A percentile compares a stretch with the other conserved stretches of the same genome.
These are phyloP conservation scores for Acleris sparsana DNA, from an alignment of 2,888 invertebrate genomes.

Conservation along the genomic window DNA sequence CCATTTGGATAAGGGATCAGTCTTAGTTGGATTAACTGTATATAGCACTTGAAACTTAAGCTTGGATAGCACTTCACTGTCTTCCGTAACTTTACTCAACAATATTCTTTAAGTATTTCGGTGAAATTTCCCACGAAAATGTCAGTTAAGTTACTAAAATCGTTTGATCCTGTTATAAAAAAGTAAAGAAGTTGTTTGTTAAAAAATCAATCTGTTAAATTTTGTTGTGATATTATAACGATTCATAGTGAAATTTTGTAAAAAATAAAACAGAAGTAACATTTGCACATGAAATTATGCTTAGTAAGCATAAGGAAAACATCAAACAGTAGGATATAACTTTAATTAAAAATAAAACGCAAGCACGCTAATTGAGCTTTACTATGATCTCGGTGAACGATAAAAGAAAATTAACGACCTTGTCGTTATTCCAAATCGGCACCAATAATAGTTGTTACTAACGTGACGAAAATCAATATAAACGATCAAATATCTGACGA, in stretches of 20 bases:
- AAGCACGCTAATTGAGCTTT: background rate
- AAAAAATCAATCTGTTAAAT: background rate
- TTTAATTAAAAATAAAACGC: background rate
- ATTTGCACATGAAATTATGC: conserved; percentile 8
- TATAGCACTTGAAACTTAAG: conserved; percentile 23
- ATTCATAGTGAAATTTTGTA: background rate
- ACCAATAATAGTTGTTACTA: conserved; percentile 47
- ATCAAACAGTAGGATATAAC: background rate
- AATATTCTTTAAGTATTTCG: conserved; percentile 18
- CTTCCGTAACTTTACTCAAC: conserved; percentile 21
- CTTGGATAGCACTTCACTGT: conserved; percentile 21
- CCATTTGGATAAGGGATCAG: conserved; percentile 16
- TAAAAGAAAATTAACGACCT: conserved; percentile 50
- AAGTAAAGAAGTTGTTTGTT: conserved; percentile 21
- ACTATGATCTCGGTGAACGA: conserved; percentile 1
- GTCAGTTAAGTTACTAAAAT: conserved; percentile 16
- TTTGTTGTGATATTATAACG: background rate
- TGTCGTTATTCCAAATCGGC: conserved; percentile 51
- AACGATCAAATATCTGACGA: conserved; percentile 46
- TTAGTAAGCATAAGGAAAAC: background rate
- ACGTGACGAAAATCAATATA: conserved; percentile 49
- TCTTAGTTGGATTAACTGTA: conserved; percentile 8
- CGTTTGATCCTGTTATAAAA: conserved; percentile 20
- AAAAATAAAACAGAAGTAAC: background rate
- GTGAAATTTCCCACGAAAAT: conserved; percentile 18